Base-by-base conservation (phyloP, 2,113 vertebrate species). In the Heliornis fulica region DNA sequence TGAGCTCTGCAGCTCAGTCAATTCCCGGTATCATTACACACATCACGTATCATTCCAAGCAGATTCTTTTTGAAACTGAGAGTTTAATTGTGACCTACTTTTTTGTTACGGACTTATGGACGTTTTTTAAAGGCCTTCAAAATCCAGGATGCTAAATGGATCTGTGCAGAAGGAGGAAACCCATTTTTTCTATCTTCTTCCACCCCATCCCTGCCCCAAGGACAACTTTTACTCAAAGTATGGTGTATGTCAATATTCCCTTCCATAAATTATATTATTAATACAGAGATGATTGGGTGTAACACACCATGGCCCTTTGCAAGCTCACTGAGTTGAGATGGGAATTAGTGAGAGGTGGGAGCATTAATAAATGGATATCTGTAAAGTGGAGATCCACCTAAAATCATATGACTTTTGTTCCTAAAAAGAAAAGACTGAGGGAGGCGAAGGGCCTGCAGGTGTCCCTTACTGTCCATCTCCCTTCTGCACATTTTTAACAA, bases 51-150 rank as follows among this genome's bases (percentile, higher is more conserved):
- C 83, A 51, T 79, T 57, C 71, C 78, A 88, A 57, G 40, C 54
- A 79, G 66, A 77, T 86, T 80, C 76, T 61, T 91, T 92, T 84
- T 72, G 60, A 89, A 94, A 87, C 29, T 4, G 10, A 90, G 64
- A 91, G 54, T 46, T 95, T 91, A 82, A 80, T 59, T 92, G 72
- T 79, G 83, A 92, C 88, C 93, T 97, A 92, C n/a, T 94, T 94
- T 70, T 90, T 65, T 76, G 43, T 80, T 91, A 89, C 34, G 0
- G 1, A 34, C 40, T 83, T 64, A 83, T 38, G 16, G 22, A 96
- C 93, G 83, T 78, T 95, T 94, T 19, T 90, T 56, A 82, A 93
- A 94, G 74, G 53, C 53, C 50, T 96, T 92, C 87, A 69, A 92
- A 93, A 91, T 78, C 19, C 41, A 46, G 45, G 65, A 70, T 89